Conservation (phyloP, 2,888 invertebrate genomes). For the Melipona bicolor region DNA sequence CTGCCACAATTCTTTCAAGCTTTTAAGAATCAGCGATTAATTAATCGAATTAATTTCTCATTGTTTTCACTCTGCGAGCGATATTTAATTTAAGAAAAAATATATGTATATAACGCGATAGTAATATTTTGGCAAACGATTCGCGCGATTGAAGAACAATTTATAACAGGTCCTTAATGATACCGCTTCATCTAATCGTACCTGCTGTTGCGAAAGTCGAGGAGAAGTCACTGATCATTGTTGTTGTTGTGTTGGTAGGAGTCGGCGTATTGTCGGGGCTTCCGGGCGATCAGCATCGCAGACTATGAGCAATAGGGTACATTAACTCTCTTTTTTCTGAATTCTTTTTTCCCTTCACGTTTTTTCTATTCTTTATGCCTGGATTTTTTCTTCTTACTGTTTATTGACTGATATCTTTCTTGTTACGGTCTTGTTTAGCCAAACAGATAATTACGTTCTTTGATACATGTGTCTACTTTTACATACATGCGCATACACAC, state of each 20-base stretch:
- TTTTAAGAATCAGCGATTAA: neutral
- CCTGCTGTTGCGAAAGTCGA: constrained; percentile 35
- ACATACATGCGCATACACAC: neutral
- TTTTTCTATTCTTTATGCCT: constrained; percentile 51
- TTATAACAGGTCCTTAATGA: constrained; percentile 26
- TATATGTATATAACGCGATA: no score
- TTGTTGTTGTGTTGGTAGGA: constrained; percentile 82
- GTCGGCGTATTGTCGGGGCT: constrained; percentile 81
- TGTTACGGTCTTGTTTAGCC: constrained; percentile 47
- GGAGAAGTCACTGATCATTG: constrained; percentile 71
- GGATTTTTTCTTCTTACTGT: constrained; percentile 54
- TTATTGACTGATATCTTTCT: constrained; percentile 43
- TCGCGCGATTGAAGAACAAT: neutral
- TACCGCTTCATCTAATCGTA: constrained; percentile 56
- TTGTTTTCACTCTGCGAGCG: neutral
- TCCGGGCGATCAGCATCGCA: constrained; percentile 82
- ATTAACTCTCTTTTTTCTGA: constrained; percentile 77
- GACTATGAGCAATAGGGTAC: constrained; percentile 84
- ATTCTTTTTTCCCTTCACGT: constrained; percentile 55
- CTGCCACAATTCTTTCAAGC: neutral
- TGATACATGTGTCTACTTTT: constrained; percentile 25
- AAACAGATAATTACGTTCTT: constrained; percentile 23
- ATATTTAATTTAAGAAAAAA: neutral
- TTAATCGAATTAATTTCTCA: neutral
- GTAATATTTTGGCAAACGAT: neutral